These are phyloP conservation scores for Anolis sagrei DNA, from an alignment of 2,113 vertebrate species.

Conservation along the genomic window DNA sequence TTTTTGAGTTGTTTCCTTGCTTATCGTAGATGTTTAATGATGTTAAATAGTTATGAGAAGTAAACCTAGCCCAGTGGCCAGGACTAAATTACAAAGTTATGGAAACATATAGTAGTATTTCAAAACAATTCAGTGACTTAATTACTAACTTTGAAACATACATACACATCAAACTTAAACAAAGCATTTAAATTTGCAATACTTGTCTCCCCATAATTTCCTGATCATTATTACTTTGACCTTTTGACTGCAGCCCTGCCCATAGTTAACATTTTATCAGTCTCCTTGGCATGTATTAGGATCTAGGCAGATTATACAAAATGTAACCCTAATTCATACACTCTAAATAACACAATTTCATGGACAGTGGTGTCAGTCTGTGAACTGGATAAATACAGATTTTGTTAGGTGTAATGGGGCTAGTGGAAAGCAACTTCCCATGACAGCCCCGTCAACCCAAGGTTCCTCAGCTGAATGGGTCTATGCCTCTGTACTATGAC, in stretches of 20 bases:
- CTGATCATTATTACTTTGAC: neutral
- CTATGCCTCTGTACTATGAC: neutral
- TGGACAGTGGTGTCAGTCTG: neutral
- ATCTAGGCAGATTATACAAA: neutral
- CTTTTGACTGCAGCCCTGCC: neutral
- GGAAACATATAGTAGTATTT: neutral
- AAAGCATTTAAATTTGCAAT: conserved; percentile 4
- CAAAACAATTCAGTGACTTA: neutral
- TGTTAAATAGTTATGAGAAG: neutral
- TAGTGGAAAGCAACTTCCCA: neutral
- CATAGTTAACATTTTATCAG: neutral
- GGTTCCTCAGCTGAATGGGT: neutral
- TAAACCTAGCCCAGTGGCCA: neutral
- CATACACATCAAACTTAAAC: conserved; percentile 20
- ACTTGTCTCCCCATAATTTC: neutral
- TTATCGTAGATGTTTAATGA: neutral
- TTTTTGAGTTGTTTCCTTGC: neutral
- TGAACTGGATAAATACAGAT: neutral
- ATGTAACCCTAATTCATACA: neutral
- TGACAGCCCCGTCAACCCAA: neutral
- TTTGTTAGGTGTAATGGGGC: neutral
- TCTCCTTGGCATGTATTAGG: neutral
- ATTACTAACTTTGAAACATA: neutral
- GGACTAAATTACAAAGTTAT: neutral
- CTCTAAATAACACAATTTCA: neutral